Evolutionary conservation across 2,113 vertebrate species (phyloP).

Genomic region (Cinclus mexicanus): DNA sequence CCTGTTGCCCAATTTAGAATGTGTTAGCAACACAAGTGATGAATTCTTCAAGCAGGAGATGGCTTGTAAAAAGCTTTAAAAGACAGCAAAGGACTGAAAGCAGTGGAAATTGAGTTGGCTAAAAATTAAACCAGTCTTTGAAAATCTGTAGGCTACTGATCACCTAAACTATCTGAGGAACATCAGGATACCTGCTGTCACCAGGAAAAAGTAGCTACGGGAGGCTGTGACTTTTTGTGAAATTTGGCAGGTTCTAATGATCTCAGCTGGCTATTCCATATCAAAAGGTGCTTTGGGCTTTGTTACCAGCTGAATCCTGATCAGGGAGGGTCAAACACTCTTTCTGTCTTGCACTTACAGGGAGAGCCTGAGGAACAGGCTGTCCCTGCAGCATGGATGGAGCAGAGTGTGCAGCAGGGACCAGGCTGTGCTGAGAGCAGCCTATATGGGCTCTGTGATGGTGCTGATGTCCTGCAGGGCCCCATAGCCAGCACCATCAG

Average conservation of each 20-base stretch:
- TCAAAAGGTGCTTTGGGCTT: background rate
- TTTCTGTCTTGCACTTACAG: background rate
- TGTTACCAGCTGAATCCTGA: background rate
- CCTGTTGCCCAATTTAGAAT: constrained; percentile 12
- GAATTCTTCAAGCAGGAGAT: background rate
- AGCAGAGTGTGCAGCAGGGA: background rate
- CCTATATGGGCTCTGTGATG: accelerated
- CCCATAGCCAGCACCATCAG: accelerated
- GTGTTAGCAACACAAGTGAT: background rate
- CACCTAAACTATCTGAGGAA: background rate
- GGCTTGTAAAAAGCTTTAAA: background rate
- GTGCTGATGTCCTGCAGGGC: accelerated
- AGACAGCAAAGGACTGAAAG: background rate
- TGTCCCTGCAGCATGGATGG: background rate
- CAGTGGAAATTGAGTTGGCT: background rate
- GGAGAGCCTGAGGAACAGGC: background rate
- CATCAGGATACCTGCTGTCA: background rate
- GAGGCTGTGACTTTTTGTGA: background rate
- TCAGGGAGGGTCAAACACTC: background rate
- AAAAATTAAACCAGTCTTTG: background rate
- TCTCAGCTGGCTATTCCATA: background rate
- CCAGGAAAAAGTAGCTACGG: background rate
- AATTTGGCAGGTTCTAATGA: background rate
- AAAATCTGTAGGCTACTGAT: background rate
- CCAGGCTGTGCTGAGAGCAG: background rate